A percentile compares a stretch with the other conserved stretches of the same genome.
Evolutionary conservation across 2,113 vertebrate genomes (phyloP).

Genomic region (Alexandromys fortis): DNA sequence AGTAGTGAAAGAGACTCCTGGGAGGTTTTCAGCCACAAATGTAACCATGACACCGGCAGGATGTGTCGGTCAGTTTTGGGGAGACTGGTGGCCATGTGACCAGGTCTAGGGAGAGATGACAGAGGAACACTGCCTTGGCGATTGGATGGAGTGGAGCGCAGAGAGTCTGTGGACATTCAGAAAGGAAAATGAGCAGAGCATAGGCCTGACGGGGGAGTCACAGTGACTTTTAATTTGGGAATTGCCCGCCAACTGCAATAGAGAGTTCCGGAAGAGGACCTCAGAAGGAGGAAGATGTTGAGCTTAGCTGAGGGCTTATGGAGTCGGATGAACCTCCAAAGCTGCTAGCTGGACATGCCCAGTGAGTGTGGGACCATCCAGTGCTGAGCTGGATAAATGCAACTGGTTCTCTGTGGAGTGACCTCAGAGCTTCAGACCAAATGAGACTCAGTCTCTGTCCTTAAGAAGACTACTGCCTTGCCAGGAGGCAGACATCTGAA

Average conservation of each 20-base stretch:
- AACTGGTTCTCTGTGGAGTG: not conserved
- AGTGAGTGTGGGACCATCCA: rapidly evolving
- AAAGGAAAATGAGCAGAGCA: not conserved
- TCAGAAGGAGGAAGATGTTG: not conserved
- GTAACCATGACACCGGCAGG: not conserved
- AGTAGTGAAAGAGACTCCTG: not conserved
- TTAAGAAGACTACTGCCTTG: not conserved
- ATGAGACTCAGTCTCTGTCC: not conserved
- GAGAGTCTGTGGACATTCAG: not conserved
- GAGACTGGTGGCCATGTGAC: not conserved
- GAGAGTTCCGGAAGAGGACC: not conserved
- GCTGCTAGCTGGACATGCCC: not conserved
- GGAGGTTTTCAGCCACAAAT: not conserved
- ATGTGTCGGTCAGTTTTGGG: not conserved
- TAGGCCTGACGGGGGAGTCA: not conserved
- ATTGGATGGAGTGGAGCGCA: too few species aligned
- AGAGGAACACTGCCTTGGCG: not conserved
- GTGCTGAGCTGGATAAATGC: not conserved
- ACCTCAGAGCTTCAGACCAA: not conserved
- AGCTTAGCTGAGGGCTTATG: not conserved
- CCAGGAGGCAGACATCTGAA: not conserved
- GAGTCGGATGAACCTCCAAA: too few species aligned
- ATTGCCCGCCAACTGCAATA: not conserved
- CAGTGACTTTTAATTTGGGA: not conserved
- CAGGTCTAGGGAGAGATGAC: too few species aligned